phyloP scores from a whole-genome alignment of 2,113 vertebrate species.

The Tyrannus savana region DNA sequence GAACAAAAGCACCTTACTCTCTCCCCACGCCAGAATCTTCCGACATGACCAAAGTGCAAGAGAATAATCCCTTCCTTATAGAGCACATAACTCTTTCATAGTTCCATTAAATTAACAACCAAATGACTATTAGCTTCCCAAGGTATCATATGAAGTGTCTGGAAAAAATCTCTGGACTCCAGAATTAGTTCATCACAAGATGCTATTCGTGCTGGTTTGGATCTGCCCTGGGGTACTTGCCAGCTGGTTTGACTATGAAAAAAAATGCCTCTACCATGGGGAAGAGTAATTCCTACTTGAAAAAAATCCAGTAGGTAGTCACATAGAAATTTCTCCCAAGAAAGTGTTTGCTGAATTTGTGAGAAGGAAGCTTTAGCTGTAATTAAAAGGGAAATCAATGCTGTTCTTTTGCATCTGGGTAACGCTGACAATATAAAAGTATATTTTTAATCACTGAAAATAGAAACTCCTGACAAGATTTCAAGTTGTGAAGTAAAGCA shows the following conservation, averaged over 20 bases:
- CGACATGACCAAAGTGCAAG: neutral
- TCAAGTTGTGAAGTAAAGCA: slow-evolving; percentile 48
- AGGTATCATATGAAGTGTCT: neutral
- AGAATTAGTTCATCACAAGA: neutral
- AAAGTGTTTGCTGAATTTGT: neutral
- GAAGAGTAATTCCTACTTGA: neutral
- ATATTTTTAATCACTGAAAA: neutral
- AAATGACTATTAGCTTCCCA: neutral
- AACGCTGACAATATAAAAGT: neutral
- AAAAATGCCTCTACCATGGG: neutral
- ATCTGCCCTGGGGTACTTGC: neutral
- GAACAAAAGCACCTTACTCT: neutral
- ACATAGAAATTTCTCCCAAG: neutral
- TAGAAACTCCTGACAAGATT: slow-evolving; percentile 48
- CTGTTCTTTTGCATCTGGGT: neutral
- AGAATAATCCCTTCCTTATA: neutral
- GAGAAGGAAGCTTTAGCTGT: neutral
- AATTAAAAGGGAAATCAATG: neutral
- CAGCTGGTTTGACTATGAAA: neutral
- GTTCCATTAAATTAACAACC: neutral
- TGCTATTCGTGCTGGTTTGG: neutral
- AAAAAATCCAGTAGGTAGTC: neutral
- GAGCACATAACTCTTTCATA: neutral
- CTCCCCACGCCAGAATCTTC: neutral
- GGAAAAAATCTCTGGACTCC: neutral